phyloP scores from a whole-genome alignment of 2,113 vertebrate species.

The Candoia aspera region DNA sequence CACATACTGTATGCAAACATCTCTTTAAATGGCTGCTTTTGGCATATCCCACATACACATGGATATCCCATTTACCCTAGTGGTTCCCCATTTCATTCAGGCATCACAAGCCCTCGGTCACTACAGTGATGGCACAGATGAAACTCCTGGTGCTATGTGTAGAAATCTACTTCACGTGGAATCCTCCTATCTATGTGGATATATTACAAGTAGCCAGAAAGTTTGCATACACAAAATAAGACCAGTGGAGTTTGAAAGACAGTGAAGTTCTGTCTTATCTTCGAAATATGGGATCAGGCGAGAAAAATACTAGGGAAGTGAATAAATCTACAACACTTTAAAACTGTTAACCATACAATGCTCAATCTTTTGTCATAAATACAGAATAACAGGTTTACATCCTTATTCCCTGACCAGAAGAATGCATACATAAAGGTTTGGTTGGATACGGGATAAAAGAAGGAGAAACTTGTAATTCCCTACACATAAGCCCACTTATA shows the following conservation, averaged over 20 bases:
- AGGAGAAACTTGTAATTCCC: neutral
- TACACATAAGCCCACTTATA: neutral
- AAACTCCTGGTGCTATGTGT: neutral
- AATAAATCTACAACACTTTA: neutral
- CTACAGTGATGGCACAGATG: neutral
- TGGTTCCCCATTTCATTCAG: neutral
- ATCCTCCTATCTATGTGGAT: neutral
- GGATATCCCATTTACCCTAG: constrained; percentile 2
- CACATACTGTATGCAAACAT: constrained; percentile 11
- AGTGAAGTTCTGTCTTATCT: neutral
- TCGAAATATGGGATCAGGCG: neutral
- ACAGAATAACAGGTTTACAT: neutral
- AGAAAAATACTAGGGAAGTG: neutral
- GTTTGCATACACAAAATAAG: neutral
- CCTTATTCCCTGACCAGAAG: neutral
- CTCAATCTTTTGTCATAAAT: neutral
- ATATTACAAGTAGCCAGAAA: neutral
- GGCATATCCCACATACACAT: neutral
- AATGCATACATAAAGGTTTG: neutral
- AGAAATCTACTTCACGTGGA: neutral
- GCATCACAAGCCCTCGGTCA: neutral
- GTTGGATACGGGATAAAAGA: neutral
- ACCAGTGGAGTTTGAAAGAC: neutral
- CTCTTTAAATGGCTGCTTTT: constrained; percentile 11
- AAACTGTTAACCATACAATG: neutral